Percentiles rank a stretch among this genome's conserved stretches.
Evolutionary conservation across 2,113 vertebrate genomes (phyloP).

Genomic region (Cyanoramphus novaezelandiae): DNA sequence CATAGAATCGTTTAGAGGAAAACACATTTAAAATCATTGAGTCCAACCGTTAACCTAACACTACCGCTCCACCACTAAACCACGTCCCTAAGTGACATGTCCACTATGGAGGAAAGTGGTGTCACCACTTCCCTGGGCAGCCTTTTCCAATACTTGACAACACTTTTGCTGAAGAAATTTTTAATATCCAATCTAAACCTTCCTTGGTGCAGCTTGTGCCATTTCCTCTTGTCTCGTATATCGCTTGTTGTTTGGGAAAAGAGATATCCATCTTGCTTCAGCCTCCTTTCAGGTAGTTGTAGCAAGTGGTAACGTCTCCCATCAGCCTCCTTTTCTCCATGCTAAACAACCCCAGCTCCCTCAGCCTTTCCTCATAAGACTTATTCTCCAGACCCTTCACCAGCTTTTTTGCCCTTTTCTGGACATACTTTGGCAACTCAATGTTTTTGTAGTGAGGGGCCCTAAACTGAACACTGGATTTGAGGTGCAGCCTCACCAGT

Average conservation of each 20-base stretch:
- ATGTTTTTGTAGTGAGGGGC: neutral
- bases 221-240: neutral
- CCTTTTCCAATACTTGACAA: neutral
- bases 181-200: neutral
- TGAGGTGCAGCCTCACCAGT: accelerated
- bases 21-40: neutral
- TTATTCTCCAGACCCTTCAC: neutral
- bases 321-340: neutral
- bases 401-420: neutral
- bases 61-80: neutral
- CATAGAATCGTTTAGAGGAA: neutral
- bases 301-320: neutral
- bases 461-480: neutral
- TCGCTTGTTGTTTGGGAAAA: neutral
- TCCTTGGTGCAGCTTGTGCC: too few species aligned
- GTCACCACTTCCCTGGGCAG: neutral
- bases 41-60: neutral
- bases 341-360: accelerated
- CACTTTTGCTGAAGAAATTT: neutral
- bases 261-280: neutral
- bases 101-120: too few species aligned
- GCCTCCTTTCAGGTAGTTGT: neutral
- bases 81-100: neutral
- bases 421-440: neutral
- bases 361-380: neutral